A percentile compares a stretch with the other conserved stretches of the same genome.
phyloP scores from a whole-genome alignment of 2,113 vertebrate species.

The Dolichotis patagonum region DNA sequence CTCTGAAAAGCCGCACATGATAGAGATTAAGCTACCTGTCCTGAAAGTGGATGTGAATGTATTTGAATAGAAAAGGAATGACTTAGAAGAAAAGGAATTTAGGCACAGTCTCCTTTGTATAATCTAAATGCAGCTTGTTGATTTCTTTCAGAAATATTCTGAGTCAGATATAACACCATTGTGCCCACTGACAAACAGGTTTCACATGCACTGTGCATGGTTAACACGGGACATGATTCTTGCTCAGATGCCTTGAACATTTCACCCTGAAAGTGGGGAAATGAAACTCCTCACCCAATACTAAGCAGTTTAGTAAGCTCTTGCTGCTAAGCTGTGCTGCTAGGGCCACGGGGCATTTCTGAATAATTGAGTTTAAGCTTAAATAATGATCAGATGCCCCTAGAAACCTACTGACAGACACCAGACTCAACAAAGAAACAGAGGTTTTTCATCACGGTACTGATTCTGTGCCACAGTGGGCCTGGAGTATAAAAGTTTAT shows the following conservation, averaged over 20 bases:
- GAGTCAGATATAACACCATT: conserved; percentile 39
- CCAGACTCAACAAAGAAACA: conserved; percentile 68
- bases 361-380: conserved; percentile 74
- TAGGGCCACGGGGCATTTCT: conserved; percentile 34
- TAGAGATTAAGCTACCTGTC: conserved; percentile 90
- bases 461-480: neutral
- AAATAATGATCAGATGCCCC: conserved; percentile 76
- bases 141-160: conserved; percentile 61
- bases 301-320: neutral
- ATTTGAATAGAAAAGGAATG: conserved; percentile 83
- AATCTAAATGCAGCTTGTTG: conserved; percentile 28
- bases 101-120: conserved; percentile 75
- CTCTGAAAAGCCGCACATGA: conserved; percentile 86
- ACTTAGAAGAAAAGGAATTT: conserved; percentile 85
- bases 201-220: conserved; percentile 30
- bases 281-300: conserved; percentile 1
- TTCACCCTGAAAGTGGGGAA: conserved; percentile 42
- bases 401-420: conserved; percentile 63
- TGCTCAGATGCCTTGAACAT: conserved; percentile 7
- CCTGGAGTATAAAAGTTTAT: neutral
- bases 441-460: conserved; percentile 38
- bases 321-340: neutral
- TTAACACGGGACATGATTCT: neutral
- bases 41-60: conserved; percentile 85
- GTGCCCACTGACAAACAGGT: conserved; percentile 40